These are phyloP conservation scores for Aurelia aurita complex sp. Pacific DNA, from an alignment of 30 jellyfish, hydroid and myxozoan genomes.

Conservation along the genomic window DNA sequence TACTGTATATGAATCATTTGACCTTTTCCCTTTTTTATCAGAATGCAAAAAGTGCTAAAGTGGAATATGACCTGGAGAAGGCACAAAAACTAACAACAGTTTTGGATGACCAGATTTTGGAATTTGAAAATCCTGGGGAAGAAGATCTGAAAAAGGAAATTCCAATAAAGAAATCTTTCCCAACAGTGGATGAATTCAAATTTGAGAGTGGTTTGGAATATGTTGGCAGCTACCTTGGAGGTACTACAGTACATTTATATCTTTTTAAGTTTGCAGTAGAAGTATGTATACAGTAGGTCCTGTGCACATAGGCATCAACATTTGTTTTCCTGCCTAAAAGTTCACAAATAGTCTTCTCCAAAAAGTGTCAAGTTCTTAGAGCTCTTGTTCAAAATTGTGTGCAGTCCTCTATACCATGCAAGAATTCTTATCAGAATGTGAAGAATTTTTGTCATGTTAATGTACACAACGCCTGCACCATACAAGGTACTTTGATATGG, in stretches of 20 bases:
- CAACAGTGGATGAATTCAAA: neutral
- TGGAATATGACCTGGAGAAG: slow-evolving; percentile 25
- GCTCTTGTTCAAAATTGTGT: no score
- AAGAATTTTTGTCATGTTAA: no score
- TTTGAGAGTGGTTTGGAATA: slow-evolving; percentile 54
- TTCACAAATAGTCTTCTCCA: no score
- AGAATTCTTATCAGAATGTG: no score
- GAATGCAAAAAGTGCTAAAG: slow-evolving; percentile 29
- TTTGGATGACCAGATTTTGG: neutral
- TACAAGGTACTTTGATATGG: no score
- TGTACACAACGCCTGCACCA: no score
- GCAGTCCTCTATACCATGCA: no score
- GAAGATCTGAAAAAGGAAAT: slow-evolving; percentile 21
- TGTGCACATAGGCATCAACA: no score
- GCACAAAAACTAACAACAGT: neutral
- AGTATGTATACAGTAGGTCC: no score
- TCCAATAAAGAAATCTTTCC: neutral
- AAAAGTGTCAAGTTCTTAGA: no score
- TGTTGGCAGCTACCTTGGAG: slow-evolving; percentile 40
- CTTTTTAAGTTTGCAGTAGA: no score
- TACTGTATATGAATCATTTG: neutral
- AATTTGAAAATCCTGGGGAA: slow-evolving; percentile 19
- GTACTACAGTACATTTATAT: neutral
- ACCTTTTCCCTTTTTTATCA: neutral
- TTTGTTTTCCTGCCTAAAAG: no score